Evolutionary conservation across 2,797 vertebrate species (phyloP).

Genomic region (Gobionotothen gibberifrons): DNA sequence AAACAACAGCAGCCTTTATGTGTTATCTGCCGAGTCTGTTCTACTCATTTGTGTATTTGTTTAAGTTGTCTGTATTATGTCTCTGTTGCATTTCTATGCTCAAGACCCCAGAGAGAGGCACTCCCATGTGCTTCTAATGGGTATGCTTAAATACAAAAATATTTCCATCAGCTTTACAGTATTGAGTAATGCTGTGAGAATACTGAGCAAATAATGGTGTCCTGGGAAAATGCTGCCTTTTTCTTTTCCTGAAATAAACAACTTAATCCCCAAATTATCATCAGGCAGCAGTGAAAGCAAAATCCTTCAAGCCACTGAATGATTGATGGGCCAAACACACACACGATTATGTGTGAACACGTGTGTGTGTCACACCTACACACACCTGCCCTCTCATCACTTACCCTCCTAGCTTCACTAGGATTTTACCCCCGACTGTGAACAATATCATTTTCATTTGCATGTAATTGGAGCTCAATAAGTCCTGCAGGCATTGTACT

Average conservation of each 20-base stretch:
- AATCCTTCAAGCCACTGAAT: slow-evolving; percentile 30
- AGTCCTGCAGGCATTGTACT: slow-evolving; percentile 34
- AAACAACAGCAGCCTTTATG: too few species aligned
- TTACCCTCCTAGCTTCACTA: not conserved
- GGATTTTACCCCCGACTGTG: slow-evolving; percentile 47
- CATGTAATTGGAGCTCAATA: slow-evolving; percentile 59
- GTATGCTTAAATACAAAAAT: not conserved
- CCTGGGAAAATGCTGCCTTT: slow-evolving; percentile 21
- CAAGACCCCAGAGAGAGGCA: too few species aligned
- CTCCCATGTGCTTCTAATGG: too few species aligned
- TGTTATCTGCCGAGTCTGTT: not conserved
- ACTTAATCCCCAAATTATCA: slow-evolving; percentile 33
- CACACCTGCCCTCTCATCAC: slow-evolving; percentile 4
- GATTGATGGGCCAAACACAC: slow-evolving; percentile 26
- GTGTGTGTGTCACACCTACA: not conserved
- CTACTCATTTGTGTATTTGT: too few species aligned
- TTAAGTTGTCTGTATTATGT: too few species aligned
- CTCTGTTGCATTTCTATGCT: too few species aligned
- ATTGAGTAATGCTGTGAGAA: slow-evolving; percentile 1
- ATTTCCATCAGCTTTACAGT: slow-evolving; percentile 21
- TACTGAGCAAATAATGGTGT: slow-evolving; percentile 9
- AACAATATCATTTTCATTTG: slow-evolving; percentile 54
- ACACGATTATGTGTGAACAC: not conserved
- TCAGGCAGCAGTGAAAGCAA: slow-evolving; percentile 20
- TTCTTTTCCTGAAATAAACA: slow-evolving; percentile 29